phyloP scores from a whole-genome alignment of 2,888 invertebrate species.

The Rhogogaster chlorosoma region DNA sequence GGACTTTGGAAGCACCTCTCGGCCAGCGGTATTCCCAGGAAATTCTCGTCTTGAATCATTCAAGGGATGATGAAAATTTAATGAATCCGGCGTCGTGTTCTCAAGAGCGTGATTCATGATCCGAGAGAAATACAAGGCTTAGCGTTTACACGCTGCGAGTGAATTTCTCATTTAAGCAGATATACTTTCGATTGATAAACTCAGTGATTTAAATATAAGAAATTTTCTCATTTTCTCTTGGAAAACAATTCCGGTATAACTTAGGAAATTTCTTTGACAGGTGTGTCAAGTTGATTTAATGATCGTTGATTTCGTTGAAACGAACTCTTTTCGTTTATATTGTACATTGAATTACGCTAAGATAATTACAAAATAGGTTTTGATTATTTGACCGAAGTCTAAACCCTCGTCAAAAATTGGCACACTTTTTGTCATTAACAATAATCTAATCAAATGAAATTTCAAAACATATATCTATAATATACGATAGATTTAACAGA shows the following conservation, averaged over 20 bases:
- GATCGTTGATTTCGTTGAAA: background rate
- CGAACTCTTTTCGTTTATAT: background rate
- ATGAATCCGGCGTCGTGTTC: background rate
- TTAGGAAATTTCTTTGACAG: background rate
- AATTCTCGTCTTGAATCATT: slow-evolving; percentile 36
- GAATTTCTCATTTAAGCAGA: background rate
- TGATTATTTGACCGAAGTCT: background rate
- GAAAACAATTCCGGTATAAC: background rate
- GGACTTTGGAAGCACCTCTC: slow-evolving; percentile 73
- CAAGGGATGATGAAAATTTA: background rate
- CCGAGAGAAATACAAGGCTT: background rate
- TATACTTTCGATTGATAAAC: background rate
- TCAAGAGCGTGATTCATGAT: background rate
- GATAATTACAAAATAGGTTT: background rate
- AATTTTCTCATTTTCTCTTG: background rate
- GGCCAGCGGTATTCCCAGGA: slow-evolving; percentile 55
- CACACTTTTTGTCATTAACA: background rate
- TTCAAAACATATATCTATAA: background rate
- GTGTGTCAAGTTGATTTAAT: background rate
- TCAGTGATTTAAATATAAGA: slow-evolving; percentile 4
- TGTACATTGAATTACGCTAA: background rate
- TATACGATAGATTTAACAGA: slow-evolving; percentile 15
- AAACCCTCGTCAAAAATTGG: background rate
- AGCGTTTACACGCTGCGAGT: background rate
- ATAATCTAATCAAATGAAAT: background rate